These are phyloP conservation scores for Lymantria dispar DNA, from an alignment of 2,888 invertebrate species.

Conservation along the genomic window DNA sequence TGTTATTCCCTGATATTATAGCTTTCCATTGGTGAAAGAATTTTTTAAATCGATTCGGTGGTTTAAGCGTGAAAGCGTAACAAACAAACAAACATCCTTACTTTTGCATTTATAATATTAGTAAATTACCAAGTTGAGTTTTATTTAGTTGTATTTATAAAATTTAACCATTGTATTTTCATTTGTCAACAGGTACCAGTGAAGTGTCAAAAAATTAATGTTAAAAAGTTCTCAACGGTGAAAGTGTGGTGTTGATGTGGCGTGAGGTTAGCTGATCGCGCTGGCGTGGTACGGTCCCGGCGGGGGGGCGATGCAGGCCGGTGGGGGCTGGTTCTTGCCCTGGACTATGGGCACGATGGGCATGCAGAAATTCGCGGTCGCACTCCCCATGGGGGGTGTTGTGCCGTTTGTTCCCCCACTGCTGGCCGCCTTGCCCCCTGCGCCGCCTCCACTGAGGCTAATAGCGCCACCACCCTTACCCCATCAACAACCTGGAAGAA, in stretches of 20 bases:
- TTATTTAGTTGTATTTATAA: too few relatives aligned
- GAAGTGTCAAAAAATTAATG: slow-evolving; percentile 44
- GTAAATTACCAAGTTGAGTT: too few relatives aligned
- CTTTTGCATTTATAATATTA: too few relatives aligned
- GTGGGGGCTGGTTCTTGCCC: slow-evolving; percentile 74
- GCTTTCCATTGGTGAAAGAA: too few relatives aligned
- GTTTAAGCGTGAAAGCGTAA: too few relatives aligned
- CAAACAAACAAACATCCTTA: too few relatives aligned
- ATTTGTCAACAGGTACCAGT: slow-evolving; percentile 69
- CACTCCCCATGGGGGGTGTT: slow-evolving; percentile 75
- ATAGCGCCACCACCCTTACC: slow-evolving; percentile 66
- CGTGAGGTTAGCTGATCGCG: slow-evolving; percentile 57
- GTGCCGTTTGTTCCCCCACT: slow-evolving; percentile 70
- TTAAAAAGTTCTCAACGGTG: slow-evolving; percentile 34
- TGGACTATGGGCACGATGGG: slow-evolving; percentile 80
- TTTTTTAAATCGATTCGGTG: too few relatives aligned
- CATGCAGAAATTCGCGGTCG: slow-evolving; percentile 76
- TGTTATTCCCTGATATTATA: too few relatives aligned
- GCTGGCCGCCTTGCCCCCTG: slow-evolving; percentile 68
- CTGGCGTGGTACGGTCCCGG: slow-evolving; percentile 79
- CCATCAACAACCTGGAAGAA: slow-evolving; percentile 62
- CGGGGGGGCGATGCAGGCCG: slow-evolving; percentile 74
- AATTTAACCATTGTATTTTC: slow-evolving; percentile 1
- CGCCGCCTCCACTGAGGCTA: slow-evolving; percentile 66
- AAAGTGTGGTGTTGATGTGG: slow-evolving; percentile 61